Evolutionary conservation across 2,888 invertebrate genomes (phyloP).

Genomic region (Cremastinae sp.): DNA sequence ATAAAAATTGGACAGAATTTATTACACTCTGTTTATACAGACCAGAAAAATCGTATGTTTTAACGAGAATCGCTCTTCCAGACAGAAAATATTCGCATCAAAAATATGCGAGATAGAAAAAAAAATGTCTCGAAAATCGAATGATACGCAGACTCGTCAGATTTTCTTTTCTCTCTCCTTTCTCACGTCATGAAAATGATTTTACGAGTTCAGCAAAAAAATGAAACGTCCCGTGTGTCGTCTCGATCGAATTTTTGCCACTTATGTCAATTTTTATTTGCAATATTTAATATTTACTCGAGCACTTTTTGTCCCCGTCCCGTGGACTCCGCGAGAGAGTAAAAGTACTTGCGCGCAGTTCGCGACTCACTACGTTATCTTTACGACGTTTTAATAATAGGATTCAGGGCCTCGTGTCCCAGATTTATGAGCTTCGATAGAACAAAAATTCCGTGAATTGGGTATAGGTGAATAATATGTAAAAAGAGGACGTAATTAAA

Average conservation of each 20-base stretch:
- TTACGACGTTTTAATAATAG: constrained; percentile 52
- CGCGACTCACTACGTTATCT: constrained; percentile 18
- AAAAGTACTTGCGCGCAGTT: constrained; percentile 19
- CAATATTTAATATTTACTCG: neutral
- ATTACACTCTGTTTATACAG: constrained; percentile 2
- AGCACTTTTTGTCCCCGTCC: neutral
- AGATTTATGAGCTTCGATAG: constrained; percentile 41
- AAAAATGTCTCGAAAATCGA: neutral
- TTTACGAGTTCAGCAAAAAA: too few relatives aligned
- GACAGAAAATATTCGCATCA: neutral
- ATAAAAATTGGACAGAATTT: constrained; percentile 64
- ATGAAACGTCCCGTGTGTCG: neutral
- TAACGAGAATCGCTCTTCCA: too few relatives aligned
- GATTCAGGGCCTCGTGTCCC: constrained; percentile 23
- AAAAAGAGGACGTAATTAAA: constrained; percentile 19
- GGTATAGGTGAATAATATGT: constrained; percentile 17
- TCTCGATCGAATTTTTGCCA: constrained; percentile 11
- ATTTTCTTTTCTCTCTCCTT: too few relatives aligned
- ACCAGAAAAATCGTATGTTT: constrained; percentile 2
- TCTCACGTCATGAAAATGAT: too few relatives aligned
- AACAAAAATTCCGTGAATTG: constrained; percentile 41
- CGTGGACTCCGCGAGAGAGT: constrained; percentile 6
- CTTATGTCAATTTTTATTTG: constrained; percentile 12
- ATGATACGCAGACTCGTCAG: too few relatives aligned
- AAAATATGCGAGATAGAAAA: neutral